These are phyloP conservation scores for Cheilosia vernalis DNA, from an alignment of 2,888 invertebrate species.

Conservation along the genomic window DNA sequence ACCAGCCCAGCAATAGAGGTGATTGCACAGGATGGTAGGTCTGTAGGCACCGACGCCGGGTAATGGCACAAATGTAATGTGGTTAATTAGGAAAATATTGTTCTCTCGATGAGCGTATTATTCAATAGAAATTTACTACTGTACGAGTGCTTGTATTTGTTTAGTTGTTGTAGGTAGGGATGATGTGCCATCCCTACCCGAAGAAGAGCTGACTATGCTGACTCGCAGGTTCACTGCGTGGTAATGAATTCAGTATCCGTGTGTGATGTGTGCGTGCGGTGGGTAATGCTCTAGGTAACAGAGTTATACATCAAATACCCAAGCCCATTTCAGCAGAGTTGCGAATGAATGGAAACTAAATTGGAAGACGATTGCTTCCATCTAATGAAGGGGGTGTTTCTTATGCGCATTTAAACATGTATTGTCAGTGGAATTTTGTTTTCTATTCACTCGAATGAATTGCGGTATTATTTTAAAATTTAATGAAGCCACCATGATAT, in stretches of 20 bases:
- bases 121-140: constrained; percentile 68
- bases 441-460: constrained; percentile 18
- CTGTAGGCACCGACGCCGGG: constrained; percentile 62
- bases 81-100: constrained; percentile 79
- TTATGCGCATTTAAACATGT: constrained; percentile 58
- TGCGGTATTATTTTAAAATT: constrained; percentile 9
- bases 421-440: constrained; percentile 52
- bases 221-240: constrained; percentile 23
- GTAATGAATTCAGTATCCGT: constrained; percentile 45
- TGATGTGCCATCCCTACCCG: constrained; percentile 1
- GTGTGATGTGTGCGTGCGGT: constrained; percentile 40
- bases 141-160: constrained; percentile 54
- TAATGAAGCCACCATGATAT: neutral
- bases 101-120: constrained; percentile 76
- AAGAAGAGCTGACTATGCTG: neutral
- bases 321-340: constrained; percentile 9
- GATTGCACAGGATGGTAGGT: constrained; percentile 56
- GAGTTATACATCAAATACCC: constrained; percentile 26
- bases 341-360: constrained; percentile 66
- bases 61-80: constrained; percentile 76
- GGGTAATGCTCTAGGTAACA: constrained; percentile 45
- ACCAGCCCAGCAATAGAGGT: constrained; percentile 41
- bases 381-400: constrained; percentile 50
- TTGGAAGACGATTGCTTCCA: constrained; percentile 62
- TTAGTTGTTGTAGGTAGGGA: constrained; percentile 18